Base-by-base conservation (phyloP, 1,140 invertebrate species). In the Aphelenchoides avenae region DNA sequence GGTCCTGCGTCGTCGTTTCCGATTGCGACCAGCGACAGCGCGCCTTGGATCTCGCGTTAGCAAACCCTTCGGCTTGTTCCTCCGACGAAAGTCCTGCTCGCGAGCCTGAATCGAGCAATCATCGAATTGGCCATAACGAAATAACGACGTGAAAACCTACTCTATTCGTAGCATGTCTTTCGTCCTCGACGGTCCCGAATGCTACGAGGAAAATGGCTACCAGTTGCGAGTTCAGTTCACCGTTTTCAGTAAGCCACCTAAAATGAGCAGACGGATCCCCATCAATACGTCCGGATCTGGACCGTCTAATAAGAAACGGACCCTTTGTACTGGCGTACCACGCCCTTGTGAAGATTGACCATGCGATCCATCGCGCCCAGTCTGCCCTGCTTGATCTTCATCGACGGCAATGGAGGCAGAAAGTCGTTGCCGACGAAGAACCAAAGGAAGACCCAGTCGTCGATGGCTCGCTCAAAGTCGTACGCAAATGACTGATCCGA, bases 341-440 rank as follows among this genome's bases (percentile, higher is more conserved):
- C 85, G 70, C 90, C 87, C 80, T 98, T 98, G 76, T 99, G 99
- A 18, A 99, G 80, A 64, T 83, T 85, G 5, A 99, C 86, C 3
- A 99, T 82, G 52, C 92, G 82, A 79, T 99, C 93, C 59, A 99
- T 95, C 0, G 95, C 95, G 11, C 87, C 88, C 83, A 99, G 94
- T 56, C 94, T n/a, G n/a, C n/a, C n/a, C n/a, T n/a, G n/a, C n/a
- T n/a, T 83, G 71, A 99, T 99, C 83, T 99, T 93, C 56, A 99
- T 79, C 22, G 91, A 96, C 13, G 95, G 95, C 52, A 99, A 82
- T 83, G 99, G 95, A 13, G 95, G 95, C 64, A 99, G 79, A 78
- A 99, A 99, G 82, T 99, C 95, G 80, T 99, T 99, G 37, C 95
- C 95, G 52, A 99, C 95, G 81, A 99, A 99, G 81, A 99, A 99